A percentile compares a stretch with the other conserved stretches of the same genome.
phyloP scores from a whole-genome alignment of 2,888 invertebrate species.

The Nomada fucata region DNA sequence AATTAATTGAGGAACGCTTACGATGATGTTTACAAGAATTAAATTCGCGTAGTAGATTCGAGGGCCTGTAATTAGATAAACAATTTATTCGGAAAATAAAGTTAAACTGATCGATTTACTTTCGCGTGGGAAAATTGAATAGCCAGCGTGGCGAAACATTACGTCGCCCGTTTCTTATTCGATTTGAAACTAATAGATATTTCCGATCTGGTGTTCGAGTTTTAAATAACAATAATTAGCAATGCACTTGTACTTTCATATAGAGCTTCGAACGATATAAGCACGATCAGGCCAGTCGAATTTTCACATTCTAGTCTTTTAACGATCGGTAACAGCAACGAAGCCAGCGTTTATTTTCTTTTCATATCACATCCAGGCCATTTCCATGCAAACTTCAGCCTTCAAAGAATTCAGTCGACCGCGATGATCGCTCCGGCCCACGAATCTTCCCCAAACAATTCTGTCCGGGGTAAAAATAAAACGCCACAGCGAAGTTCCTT shows the following conservation, averaged over 20 bases:
- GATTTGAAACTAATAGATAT: no score
- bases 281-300: not conserved
- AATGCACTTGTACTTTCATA: not conserved
- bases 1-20: no score
- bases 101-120: no score
- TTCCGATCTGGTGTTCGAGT: no score
- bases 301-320: slow-evolving; percentile 1
- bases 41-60: no score
- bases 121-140: no score
- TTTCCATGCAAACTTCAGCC: slow-evolving; percentile 10
- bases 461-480: slow-evolving; percentile 29
- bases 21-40: no score
- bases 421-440: slow-evolving; percentile 22
- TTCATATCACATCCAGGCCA: slow-evolving; percentile 8
- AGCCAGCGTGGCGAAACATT: no score
- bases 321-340: not conserved
- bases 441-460: slow-evolving; percentile 11
- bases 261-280: not conserved
- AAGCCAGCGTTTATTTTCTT: slow-evolving; percentile 14
- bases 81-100: no score
- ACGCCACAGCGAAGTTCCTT: not conserved
- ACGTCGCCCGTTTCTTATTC: no score
- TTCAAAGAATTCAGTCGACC: slow-evolving; percentile 29
- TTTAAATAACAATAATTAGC: not conserved
- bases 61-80: no score